These are phyloP conservation scores for Bombyx mandarina DNA, from an alignment of 1,140 invertebrate species.

Conservation along the genomic window DNA sequence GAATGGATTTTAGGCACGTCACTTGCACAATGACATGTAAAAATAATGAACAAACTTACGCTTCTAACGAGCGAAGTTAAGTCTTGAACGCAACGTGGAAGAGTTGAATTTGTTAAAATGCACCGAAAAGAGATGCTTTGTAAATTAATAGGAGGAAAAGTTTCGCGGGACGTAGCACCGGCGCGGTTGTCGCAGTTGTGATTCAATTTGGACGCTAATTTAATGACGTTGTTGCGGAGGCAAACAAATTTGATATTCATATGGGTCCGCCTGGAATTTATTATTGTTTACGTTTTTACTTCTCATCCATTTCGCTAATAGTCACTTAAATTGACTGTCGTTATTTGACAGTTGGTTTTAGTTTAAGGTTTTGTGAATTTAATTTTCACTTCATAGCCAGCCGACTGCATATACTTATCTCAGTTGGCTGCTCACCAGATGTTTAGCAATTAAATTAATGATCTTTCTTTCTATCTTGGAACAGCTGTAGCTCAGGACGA, in stretches of 20 bases:
- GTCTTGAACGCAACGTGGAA: conserved; percentile 33
- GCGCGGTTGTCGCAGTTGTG: conserved; percentile 67
- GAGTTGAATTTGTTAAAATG: conserved; percentile 33
- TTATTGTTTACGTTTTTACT: conserved; percentile 47
- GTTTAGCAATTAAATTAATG: too few species aligned
- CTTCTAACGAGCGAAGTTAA: conserved; percentile 35
- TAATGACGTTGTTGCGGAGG: conserved; percentile 62
- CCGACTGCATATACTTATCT: too few species aligned
- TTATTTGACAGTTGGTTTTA: too few species aligned
- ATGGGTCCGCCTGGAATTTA: conserved; percentile 56
- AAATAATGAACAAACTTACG: conserved; percentile 70
- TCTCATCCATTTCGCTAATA: neutral
- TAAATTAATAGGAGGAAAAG: conserved; percentile 70
- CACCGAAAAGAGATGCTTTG: conserved; percentile 52
- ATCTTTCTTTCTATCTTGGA: too few species aligned
- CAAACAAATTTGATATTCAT: conserved; percentile 69
- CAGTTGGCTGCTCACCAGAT: too few species aligned
- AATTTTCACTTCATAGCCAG: too few species aligned
- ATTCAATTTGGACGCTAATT: conserved; percentile 71
- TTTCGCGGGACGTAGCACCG: conserved; percentile 61
- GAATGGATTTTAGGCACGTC: conserved; percentile 31
- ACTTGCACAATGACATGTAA: conserved; percentile 70
- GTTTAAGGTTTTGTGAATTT: too few species aligned
- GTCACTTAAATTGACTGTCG: too few species aligned
- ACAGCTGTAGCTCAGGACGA: too few species aligned